Conservation (phyloP, 2,888 invertebrate genomes). For the Holacanthella duospinosa region DNA sequence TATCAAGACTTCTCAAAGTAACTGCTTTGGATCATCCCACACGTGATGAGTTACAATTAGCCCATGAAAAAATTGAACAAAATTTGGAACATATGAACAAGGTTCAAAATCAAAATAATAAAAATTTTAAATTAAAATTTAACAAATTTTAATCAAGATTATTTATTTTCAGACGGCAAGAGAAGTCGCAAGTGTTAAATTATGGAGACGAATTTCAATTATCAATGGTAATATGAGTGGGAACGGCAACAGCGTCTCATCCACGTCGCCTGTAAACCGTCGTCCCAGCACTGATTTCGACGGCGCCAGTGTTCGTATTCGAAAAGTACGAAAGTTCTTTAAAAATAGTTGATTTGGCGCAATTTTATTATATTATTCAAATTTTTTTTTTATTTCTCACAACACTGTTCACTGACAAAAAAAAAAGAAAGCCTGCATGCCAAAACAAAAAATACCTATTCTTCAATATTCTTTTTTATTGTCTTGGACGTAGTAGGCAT, state of each 20-base stretch:
- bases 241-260: constrained; percentile 2
- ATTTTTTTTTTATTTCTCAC: constrained; percentile 2
- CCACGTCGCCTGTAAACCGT: constrained; percentile 37
- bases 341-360: neutral
- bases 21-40: constrained; percentile 68
- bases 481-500: too few species aligned
- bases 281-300: constrained; percentile 50
- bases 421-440: neutral
- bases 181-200: constrained; percentile 45
- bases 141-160: neutral
- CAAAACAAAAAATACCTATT: neutral
- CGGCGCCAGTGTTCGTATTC: constrained; percentile 75
- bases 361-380: too few species aligned
- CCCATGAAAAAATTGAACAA: constrained; percentile 84
- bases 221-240: constrained; percentile 46
- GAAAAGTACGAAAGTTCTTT: constrained; percentile 50
- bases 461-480: neutral
- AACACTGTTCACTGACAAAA: constrained; percentile 10
- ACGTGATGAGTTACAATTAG: constrained; percentile 69
- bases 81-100: constrained; percentile 90
- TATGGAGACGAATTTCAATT: constrained; percentile 78
- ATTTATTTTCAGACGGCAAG: constrained; percentile 26
- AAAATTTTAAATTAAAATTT: neutral
- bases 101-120: constrained; percentile 40
- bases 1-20: constrained; percentile 80